A percentile compares a stretch with the other conserved stretches of the same genome.
phyloP scores from a whole-genome alignment of 2,113 vertebrate genomes.

The Dromiciops gliroides region DNA sequence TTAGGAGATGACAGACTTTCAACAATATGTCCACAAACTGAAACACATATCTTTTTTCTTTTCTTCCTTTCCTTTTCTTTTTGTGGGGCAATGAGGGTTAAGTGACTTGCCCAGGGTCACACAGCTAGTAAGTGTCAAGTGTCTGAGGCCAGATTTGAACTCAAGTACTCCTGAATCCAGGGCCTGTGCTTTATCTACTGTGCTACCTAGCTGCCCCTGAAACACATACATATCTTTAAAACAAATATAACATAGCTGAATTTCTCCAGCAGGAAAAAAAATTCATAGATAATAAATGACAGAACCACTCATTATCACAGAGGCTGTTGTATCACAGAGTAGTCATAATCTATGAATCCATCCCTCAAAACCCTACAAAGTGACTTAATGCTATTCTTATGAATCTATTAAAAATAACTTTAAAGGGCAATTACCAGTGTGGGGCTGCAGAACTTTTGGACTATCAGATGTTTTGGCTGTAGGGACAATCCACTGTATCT shows the following conservation, averaged over 20 bases:
- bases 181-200: too few species aligned
- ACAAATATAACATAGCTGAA: slow-evolving; percentile 25
- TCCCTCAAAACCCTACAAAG: slow-evolving; percentile 9
- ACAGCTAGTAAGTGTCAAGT: too few species aligned
- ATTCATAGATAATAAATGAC: background rate
- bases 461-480: slow-evolving; percentile 76
- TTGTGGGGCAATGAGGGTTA: too few species aligned
- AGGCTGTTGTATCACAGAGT: background rate
- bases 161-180: too few species aligned
- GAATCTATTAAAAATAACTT: background rate
- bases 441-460: slow-evolving; percentile 78
- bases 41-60: too few species aligned
- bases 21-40: slow-evolving; percentile 5
- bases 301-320: background rate
- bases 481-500: slow-evolving; percentile 76
- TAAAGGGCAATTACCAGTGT: slow-evolving; percentile 82
- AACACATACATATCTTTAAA: slow-evolving; percentile 39
- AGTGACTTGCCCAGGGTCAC: too few species aligned
- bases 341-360: background rate
- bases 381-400: slow-evolving; percentile 6
- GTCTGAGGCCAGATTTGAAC: too few species aligned
- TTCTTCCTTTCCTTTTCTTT: too few species aligned
- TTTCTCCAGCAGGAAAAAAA: slow-evolving; percentile 5
- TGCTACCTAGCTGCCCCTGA: too few species aligned
- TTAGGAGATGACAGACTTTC: background rate